phyloP scores from a whole-genome alignment of 1,140 invertebrate species.

The Phenacoccus solenopsis region DNA sequence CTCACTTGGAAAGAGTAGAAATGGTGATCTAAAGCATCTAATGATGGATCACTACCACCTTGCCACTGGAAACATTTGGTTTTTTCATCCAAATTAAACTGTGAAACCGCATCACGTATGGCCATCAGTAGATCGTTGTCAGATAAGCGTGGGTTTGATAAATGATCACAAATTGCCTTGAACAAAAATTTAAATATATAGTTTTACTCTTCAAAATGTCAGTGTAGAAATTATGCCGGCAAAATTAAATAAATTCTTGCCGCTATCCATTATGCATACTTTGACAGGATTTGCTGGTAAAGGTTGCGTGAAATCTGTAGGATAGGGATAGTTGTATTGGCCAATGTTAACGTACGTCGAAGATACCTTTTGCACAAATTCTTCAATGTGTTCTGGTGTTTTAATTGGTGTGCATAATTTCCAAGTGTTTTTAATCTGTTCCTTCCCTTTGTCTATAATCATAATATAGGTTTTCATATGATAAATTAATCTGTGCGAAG shows the following conservation, averaged over 20 bases:
- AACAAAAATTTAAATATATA: background rate
- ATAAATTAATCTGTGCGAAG: background rate
- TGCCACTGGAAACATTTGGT: background rate
- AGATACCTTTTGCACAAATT: conserved; percentile 43
- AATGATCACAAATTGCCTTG: background rate
- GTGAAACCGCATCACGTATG: background rate
- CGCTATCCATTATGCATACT: background rate
- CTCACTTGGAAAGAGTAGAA: too few relatives aligned
- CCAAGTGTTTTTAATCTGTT: conserved; percentile 55
- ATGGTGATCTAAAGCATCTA: too few relatives aligned
- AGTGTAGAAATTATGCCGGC: too few relatives aligned
- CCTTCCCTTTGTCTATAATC: conserved; percentile 44
- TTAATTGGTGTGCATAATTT: conserved; percentile 58
- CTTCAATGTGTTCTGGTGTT: conserved; percentile 39
- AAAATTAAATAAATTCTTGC: too few relatives aligned
- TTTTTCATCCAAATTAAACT: background rate
- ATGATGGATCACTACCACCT: too few relatives aligned
- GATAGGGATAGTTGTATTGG: conserved; percentile 90
- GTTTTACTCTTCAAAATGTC: too few relatives aligned
- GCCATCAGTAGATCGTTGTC: background rate
- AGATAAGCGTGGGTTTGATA: background rate
- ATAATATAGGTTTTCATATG: background rate
- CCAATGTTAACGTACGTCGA: conserved; percentile 66
- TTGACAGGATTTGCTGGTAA: conserved; percentile 71
- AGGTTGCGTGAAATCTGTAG: conserved; percentile 61